Evolutionary conservation across 2,797 vertebrate genomes (phyloP).

Genomic region (Otus scops): DNA sequence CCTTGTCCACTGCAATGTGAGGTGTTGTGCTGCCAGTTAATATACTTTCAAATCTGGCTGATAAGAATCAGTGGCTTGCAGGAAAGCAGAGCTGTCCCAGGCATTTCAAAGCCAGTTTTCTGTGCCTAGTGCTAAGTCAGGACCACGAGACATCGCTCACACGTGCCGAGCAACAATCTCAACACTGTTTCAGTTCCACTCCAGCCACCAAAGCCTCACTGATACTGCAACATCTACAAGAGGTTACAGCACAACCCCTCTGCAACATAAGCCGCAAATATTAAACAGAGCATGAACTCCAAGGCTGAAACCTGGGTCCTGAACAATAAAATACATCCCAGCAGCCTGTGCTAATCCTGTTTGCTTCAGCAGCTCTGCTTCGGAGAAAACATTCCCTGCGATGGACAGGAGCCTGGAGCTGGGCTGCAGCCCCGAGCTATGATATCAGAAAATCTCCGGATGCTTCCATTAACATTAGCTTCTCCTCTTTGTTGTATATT

Average conservation of each 20-base stretch:
- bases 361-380: neutral
- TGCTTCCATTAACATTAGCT: neutral
- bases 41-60: neutral
- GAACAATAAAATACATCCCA: neutral
- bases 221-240: neutral
- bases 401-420: neutral
- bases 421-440: neutral
- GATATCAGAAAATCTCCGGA: accelerated
- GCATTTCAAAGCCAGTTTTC: neutral
- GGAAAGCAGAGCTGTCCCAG: neutral
- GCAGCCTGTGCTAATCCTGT: neutral
- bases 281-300: neutral
- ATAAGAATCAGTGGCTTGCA: too few relatives aligned
- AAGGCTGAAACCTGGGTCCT: neutral
- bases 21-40: neutral
- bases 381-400: neutral
- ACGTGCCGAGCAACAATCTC: neutral
- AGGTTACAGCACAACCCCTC: neutral
- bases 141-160: accelerated
- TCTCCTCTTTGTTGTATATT: neutral
- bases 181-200: neutral
- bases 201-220: neutral
- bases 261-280: neutral
- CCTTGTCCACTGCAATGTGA: neutral
- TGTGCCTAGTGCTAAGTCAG: neutral